Conservation (phyloP, 1,140 invertebrate species). For the Listronotus bonariensis region DNA sequence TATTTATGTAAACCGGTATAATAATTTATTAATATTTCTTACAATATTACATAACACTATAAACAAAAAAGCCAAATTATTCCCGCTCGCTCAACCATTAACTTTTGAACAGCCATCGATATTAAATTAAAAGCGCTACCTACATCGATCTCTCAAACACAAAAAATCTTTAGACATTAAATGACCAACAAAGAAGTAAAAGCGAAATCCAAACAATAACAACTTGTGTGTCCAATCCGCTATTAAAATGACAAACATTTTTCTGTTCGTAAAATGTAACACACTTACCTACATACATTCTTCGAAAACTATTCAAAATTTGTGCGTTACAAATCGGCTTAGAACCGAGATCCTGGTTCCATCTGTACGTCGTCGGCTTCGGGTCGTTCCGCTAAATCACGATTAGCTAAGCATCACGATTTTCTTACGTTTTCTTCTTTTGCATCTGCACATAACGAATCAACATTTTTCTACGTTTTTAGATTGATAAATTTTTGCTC, state of each 20-base stretch:
- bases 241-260: constrained; percentile 10
- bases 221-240: constrained; percentile 7
- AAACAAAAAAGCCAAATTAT: constrained; percentile 3
- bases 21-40: too few species aligned
- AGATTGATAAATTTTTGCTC: constrained; percentile 3
- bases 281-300: constrained; percentile 15
- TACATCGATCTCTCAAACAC: constrained; percentile 1
- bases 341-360: not conserved
- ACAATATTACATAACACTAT: not conserved
- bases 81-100: constrained; percentile 3
- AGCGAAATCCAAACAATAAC: constrained; percentile 1
- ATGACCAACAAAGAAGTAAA: not conserved
- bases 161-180: not conserved
- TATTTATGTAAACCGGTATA: too few species aligned
- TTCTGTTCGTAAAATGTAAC: not conserved
- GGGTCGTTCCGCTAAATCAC: constrained; percentile 6
- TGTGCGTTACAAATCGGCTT: constrained; percentile 4
- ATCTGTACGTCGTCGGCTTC: not conserved
- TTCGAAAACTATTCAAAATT: not conserved
- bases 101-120: not conserved
- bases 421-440: constrained; percentile 6
- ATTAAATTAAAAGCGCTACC: constrained; percentile 11
- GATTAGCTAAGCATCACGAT: constrained; percentile 4
- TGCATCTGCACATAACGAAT: constrained; percentile 9
- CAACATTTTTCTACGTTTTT: constrained; percentile 1